Evolutionary conservation across 23 tunicate species (phyloP).

Genomic region (Oikopleura dioica): DNA sequence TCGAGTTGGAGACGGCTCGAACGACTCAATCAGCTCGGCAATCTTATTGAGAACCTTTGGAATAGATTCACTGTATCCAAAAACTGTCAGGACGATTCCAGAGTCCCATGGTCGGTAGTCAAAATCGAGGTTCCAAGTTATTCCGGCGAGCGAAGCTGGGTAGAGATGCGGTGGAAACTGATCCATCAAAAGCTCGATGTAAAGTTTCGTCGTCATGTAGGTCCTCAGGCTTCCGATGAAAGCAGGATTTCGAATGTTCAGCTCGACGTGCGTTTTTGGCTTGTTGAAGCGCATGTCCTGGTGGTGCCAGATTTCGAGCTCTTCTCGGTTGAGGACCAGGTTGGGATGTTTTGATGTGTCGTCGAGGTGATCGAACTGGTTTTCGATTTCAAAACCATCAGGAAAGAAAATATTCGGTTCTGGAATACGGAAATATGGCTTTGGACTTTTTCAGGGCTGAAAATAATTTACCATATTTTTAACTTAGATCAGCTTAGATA

Average conservation of each 20-base stretch:
- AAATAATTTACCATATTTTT: too few relatives aligned
- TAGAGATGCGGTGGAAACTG: not conserved
- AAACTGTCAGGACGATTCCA: not conserved
- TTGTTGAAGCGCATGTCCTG: not conserved
- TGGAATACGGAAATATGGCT: not conserved
- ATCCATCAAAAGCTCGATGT: not conserved
- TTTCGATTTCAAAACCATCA: not conserved
- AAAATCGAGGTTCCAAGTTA: not conserved
- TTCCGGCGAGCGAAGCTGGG: not conserved
- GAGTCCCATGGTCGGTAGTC: too few relatives aligned
- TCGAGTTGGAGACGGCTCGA: not conserved
- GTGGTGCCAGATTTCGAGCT: slow-evolving; percentile 3
- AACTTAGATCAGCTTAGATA: too few relatives aligned
- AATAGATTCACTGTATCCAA: slow-evolving; percentile 5
- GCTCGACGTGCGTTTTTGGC: slow-evolving; percentile 2
- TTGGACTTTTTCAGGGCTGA: not conserved
- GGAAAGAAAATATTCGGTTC: not conserved
- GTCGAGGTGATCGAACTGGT: not conserved
- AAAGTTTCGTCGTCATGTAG: not conserved
- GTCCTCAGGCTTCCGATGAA: not conserved
- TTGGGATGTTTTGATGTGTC: not conserved
- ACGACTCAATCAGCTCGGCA: not conserved
- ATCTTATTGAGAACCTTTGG: not conserved
- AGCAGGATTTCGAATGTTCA: not conserved
- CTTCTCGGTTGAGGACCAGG: not conserved